Percentiles rank a stretch among this genome's conserved stretches.
Conservation (phyloP, 2,888 invertebrate genomes). For the Cephus pulcher region DNA sequence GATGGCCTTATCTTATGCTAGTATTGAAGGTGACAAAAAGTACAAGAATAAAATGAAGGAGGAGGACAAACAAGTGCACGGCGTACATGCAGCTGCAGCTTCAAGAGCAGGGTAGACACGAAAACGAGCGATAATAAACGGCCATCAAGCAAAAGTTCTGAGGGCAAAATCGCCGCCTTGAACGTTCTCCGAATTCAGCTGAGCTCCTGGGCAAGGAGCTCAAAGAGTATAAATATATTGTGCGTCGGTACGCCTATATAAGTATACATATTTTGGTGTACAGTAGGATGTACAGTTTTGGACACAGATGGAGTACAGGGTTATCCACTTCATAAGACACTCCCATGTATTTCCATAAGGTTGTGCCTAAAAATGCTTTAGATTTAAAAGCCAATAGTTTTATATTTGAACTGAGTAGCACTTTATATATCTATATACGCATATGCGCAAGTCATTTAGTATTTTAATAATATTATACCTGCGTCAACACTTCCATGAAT, state of each 20-base stretch:
- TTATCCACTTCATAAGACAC: background rate
- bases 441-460: background rate
- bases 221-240: background rate
- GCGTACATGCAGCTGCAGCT: background rate
- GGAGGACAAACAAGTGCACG: background rate
- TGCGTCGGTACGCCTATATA: background rate
- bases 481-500: background rate
- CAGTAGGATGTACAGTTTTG: background rate
- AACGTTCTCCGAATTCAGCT: background rate
- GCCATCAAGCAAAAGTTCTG: background rate
- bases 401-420: background rate
- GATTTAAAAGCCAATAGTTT: too few relatives aligned
- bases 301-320: background rate
- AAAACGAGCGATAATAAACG: background rate
- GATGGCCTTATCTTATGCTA: background rate
- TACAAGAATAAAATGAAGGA: background rate
- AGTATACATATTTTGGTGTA: background rate
- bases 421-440: background rate
- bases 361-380: background rate
- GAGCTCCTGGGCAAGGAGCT: background rate
- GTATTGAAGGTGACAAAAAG: background rate
- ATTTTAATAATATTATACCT: background rate
- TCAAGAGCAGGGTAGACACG: background rate
- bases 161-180: background rate
- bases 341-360: background rate